A percentile compares a stretch with the other conserved stretches of the same genome.
Conservation (phyloP, 2,797 vertebrate genomes). For the Galaxias olidus region DNA sequence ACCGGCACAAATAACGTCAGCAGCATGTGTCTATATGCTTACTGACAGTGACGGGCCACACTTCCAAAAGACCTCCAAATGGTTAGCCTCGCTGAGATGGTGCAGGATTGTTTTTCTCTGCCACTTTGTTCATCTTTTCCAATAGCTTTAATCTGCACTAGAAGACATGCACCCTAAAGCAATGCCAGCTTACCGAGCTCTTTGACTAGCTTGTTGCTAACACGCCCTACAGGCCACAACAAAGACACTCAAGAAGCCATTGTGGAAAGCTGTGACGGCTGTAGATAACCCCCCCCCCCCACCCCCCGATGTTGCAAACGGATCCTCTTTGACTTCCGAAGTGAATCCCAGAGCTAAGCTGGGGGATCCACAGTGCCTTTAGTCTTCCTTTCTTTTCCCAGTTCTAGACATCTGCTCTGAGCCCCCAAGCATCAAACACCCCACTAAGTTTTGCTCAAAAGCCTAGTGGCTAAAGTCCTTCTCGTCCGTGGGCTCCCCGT, state of each 20-base stretch:
- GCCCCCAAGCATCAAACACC: constrained; percentile 36
- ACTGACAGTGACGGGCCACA: no score
- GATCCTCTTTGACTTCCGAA: constrained; percentile 55
- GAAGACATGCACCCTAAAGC: constrained; percentile 51
- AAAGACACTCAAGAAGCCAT: constrained; percentile 59
- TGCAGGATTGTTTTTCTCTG: no score
- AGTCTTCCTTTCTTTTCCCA: constrained; percentile 50
- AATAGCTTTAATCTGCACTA: constrained; percentile 51
- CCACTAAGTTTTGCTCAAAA: constrained; percentile 60
- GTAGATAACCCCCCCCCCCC: constrained; percentile 27
- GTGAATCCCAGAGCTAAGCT: constrained; percentile 51
- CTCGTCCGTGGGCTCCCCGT: constrained; percentile 50
- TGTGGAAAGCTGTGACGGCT: constrained; percentile 56
- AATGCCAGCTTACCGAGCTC: constrained; percentile 38
- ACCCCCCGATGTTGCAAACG: constrained; percentile 32
- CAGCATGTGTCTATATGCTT: no score
- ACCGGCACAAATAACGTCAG: neutral
- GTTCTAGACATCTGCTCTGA: constrained; percentile 70
- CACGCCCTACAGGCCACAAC: constrained; percentile 60
- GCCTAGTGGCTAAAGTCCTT: constrained; percentile 50
- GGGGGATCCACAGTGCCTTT: constrained; percentile 47
- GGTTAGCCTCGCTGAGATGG: constrained; percentile 22
- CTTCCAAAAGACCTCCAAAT: constrained; percentile 12
- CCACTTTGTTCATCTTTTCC: constrained; percentile 49
- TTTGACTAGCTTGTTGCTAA: constrained; percentile 18